Percentiles rank a stretch among this genome's conserved stretches.
Conservation (phyloP, 2,797 vertebrate species). For the Sebastes trivittatus region DNA sequence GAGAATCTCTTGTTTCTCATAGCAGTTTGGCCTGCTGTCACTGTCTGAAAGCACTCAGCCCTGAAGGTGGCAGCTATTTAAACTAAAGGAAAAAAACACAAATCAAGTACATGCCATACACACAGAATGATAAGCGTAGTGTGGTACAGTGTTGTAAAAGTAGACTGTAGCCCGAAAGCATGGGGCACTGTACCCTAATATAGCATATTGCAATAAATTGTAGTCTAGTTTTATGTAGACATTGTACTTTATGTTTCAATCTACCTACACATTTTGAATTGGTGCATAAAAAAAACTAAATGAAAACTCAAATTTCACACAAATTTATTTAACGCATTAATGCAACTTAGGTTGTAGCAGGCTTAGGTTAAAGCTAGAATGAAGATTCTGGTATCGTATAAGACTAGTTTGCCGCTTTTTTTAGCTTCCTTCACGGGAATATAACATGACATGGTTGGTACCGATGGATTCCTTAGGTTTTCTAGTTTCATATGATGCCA, state of each 20-base stretch:
- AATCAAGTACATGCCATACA: neutral
- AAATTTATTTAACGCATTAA: no score
- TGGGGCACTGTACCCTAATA: neutral
- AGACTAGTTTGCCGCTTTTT: no score
- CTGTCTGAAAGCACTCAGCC: slow-evolving; percentile 1
- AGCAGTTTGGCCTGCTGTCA: neutral
- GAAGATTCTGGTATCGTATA: no score
- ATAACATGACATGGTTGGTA: no score
- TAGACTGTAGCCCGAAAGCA: neutral
- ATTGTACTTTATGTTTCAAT: neutral
- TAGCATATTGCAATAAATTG: neutral
- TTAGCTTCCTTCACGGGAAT: no score
- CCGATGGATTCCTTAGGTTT: no score
- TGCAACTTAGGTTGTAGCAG: no score
- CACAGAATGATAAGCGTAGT: neutral
- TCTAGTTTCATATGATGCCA: no score
- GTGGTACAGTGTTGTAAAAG: no score
- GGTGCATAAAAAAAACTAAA: neutral
- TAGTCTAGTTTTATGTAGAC: neutral
- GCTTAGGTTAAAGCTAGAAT: no score
- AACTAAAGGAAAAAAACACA: neutral
- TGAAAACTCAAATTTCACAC: neutral
- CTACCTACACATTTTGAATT: neutral
- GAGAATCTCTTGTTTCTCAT: slow-evolving; percentile 42
- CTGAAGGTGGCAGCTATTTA: neutral